These are phyloP conservation scores for Atta texana DNA, from an alignment of 1,140 invertebrate species.

Conservation along the genomic window DNA sequence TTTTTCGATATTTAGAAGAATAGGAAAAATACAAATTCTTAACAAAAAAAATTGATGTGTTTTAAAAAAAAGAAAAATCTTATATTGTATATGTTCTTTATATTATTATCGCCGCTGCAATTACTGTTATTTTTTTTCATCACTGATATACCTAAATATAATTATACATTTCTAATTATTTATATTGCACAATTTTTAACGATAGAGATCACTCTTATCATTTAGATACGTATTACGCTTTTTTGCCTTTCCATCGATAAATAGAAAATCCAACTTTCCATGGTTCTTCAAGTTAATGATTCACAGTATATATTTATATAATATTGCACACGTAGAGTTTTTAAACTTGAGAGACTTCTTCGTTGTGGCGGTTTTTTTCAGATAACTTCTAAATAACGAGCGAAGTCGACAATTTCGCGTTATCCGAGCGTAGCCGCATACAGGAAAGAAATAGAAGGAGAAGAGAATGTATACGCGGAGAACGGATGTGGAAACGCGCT, in stretches of 20 bases:
- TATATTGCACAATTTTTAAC: not conserved
- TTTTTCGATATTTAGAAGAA: not conserved
- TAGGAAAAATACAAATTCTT: not conserved
- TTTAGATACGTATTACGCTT: not conserved
- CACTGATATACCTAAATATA: not conserved
- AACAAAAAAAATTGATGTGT: not conserved
- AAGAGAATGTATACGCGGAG: not conserved
- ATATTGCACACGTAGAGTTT: too few relatives aligned
- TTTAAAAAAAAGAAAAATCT: not conserved
- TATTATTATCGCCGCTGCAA: not conserved
- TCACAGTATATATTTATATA: not conserved
- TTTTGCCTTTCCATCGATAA: not conserved
- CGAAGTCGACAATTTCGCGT: slow-evolving; percentile 32
- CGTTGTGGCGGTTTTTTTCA: slow-evolving; percentile 14
- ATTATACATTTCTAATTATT: slow-evolving; percentile 7
- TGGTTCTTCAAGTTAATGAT: not conserved
- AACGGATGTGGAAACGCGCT: slow-evolving; percentile 46
- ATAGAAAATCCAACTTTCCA: slow-evolving; percentile 3
- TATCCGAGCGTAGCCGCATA: slow-evolving; percentile 10
- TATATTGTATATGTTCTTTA: not conserved
- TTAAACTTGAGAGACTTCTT: slow-evolving; percentile 28
- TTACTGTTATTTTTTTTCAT: not conserved
- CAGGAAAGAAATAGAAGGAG: slow-evolving; percentile 9
- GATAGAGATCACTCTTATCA: not conserved
- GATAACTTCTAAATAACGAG: slow-evolving; percentile 33